Conservation (phyloP, 2,888 invertebrate genomes). For the Temnothorax ravouxi region DNA sequence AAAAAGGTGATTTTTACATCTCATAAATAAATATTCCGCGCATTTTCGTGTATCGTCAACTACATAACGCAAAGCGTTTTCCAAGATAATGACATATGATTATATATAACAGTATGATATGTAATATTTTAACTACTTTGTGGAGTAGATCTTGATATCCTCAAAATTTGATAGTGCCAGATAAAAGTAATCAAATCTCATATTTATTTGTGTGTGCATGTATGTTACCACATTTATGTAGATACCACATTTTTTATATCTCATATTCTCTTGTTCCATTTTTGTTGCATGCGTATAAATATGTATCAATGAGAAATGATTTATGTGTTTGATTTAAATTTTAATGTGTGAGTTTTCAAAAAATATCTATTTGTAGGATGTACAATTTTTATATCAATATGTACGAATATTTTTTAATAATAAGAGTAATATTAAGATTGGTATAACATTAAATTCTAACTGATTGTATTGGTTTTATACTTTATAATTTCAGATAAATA, state of each 20-base stretch:
- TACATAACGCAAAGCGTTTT: not conserved
- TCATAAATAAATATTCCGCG: not conserved
- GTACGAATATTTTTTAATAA: not conserved
- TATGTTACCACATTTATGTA: not conserved
- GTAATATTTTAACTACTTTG: not conserved
- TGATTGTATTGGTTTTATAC: not conserved
- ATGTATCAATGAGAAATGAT: not conserved
- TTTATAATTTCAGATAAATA: not conserved
- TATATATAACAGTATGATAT: not conserved
- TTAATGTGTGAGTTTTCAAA: not conserved
- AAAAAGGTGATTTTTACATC: constrained; percentile 32
- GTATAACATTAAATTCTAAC: constrained; percentile 3
- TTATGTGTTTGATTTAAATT: not conserved
- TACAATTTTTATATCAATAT: not conserved
- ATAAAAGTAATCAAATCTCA: not conserved
- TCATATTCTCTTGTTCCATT: not conserved
- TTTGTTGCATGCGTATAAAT: not conserved
- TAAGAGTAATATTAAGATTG: not conserved
- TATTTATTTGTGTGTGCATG: too few relatives aligned
- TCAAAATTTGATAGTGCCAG: not conserved
- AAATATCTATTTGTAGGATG: not conserved
- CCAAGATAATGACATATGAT: not conserved
- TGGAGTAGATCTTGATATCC: not conserved
- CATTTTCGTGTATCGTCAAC: not conserved
- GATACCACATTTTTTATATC: not conserved